Percentiles rank a stretch among this genome's conserved stretches.
Evolutionary conservation across 2,888 invertebrate genomes (phyloP).

Genomic region (Caenorhabditis virilis): DNA sequence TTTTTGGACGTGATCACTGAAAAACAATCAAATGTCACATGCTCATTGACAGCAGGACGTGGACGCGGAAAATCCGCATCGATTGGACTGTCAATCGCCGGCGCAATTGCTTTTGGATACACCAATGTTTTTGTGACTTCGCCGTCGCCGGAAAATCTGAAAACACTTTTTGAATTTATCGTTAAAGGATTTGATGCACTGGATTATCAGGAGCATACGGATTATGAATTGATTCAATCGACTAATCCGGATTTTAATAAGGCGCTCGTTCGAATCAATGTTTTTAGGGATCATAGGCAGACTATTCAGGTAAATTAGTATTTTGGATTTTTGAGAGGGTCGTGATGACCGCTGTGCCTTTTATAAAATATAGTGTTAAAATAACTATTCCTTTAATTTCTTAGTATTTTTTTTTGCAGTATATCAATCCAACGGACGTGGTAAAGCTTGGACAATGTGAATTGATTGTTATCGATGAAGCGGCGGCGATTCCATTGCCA

Average conservation of each 20-base stretch:
- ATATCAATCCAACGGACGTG: constrained; percentile 90
- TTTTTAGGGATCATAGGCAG: constrained; percentile 73
- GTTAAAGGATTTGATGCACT: constrained; percentile 87
- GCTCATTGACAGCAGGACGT: constrained; percentile 91
- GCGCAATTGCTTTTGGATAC: constrained; percentile 75
- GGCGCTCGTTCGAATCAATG: constrained; percentile 88
- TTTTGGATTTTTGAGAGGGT: neutral
- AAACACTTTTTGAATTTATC: constrained; percentile 94
- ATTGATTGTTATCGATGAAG: constrained; percentile 93
- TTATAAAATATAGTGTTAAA: too few species aligned
- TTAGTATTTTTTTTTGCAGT: constrained; percentile 75
- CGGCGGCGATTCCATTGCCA: constrained; percentile 94
- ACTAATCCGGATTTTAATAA: constrained; percentile 95
- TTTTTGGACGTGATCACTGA: constrained; percentile 94
- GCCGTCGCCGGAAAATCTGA: constrained; percentile 95
- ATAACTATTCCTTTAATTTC: constrained; percentile 3
- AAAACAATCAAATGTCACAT: constrained; percentile 84
- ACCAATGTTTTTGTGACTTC: constrained; percentile 96
- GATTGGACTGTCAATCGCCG: constrained; percentile 82
- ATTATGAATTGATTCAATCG: constrained; percentile 91
- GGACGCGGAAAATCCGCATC: constrained; percentile 96
- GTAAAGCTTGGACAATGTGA: constrained; percentile 89
- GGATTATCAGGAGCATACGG: constrained; percentile 91
- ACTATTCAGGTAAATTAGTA: constrained; percentile 59
- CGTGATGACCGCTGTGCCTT: too few species aligned